These are phyloP conservation scores for Taxidea taxus DNA, from an alignment of 2,113 vertebrate species.

Conservation along the genomic window DNA sequence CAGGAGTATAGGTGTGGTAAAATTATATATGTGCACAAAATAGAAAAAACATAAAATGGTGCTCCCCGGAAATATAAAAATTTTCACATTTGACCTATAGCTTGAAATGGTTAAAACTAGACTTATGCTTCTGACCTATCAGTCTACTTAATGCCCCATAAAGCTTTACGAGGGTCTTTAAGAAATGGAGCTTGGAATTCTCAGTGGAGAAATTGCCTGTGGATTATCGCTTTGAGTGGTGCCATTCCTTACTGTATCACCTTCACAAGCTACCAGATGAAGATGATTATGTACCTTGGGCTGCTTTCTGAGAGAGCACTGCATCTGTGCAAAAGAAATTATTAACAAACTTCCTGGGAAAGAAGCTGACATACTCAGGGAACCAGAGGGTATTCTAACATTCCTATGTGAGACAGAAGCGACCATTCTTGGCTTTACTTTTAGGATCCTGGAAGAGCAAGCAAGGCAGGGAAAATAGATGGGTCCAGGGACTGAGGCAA, in stretches of 20 bases:
- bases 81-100: background rate
- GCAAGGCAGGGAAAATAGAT: background rate
- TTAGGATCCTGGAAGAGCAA: background rate
- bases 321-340: background rate
- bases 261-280: background rate
- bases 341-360: background rate
- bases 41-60: background rate
- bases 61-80: background rate
- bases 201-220: conserved; percentile 37
- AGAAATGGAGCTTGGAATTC: conserved; percentile 33
- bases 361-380: background rate
- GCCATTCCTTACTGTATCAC: background rate
- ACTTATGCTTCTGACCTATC: conserved; percentile 30
- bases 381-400: background rate
- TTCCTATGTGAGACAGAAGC: background rate
- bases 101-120: conserved; percentile 40
- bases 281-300: background rate
- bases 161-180: conserved; percentile 58
- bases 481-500: accelerated
- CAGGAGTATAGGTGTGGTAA: background rate
- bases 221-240: conserved; percentile 15
- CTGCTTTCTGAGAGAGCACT: background rate
- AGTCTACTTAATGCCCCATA: conserved; percentile 42
- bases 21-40: background rate
- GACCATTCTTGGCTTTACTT: background rate